Percentiles rank a stretch among this genome's conserved stretches.
phyloP scores from a whole-genome alignment of 2,888 invertebrate genomes.

The Octonoba sinensis region DNA sequence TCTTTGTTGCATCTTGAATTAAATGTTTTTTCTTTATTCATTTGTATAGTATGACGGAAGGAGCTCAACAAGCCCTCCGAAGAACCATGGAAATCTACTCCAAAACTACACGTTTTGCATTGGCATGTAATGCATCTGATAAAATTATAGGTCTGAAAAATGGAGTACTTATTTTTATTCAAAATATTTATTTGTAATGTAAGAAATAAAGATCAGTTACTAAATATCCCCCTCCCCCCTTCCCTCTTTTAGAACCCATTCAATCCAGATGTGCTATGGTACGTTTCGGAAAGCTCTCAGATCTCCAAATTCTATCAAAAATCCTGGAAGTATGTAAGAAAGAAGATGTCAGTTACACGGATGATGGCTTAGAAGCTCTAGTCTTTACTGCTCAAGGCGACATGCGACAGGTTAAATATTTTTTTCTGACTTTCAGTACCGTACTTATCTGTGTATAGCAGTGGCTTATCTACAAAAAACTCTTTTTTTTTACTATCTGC shows the following conservation, averaged over 20 bases:
- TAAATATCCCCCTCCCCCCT: neutral
- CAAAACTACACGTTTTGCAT: conserved; percentile 94
- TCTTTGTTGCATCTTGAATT: neutral
- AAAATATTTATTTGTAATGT: no score
- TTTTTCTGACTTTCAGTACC: neutral
- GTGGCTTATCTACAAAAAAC: neutral
- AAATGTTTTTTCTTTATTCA: neutral
- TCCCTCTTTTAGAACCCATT: conserved; percentile 81
- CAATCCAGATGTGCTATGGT: conserved; percentile 98
- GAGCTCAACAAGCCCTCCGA: conserved; percentile 96
- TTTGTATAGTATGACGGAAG: conserved; percentile 92
- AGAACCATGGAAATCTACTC: conserved; percentile 99
- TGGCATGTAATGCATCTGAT: conserved; percentile 98
- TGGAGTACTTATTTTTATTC: neutral
- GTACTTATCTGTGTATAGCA: neutral
- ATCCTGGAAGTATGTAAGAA: conserved; percentile 82
- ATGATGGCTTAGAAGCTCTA: conserved; percentile 95
- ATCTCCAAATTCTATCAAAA: conserved; percentile 90
- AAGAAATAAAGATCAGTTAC: no score
- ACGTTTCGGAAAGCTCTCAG: conserved; percentile 88
- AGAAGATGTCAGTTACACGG: conserved; percentile 80
- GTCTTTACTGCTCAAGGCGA: conserved; percentile 99
- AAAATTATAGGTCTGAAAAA: conserved; percentile 84
- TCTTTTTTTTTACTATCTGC: no score
- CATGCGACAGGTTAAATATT: conserved; percentile 81